Conservation (phyloP, 2,888 invertebrate species). For the Choristoneura rosaceana region DNA sequence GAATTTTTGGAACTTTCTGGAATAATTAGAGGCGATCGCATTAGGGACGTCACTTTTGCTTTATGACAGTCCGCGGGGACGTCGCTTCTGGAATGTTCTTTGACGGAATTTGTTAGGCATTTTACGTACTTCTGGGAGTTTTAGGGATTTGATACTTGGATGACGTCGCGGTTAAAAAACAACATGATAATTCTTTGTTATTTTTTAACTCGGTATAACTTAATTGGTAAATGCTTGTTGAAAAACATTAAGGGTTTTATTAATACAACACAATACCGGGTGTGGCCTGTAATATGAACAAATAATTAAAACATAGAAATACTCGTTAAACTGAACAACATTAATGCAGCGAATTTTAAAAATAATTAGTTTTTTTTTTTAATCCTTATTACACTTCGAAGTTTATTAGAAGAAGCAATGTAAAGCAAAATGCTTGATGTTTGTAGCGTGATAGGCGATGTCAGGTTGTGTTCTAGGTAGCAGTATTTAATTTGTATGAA, state of each 20-base stretch:
- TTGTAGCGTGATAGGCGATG: no score
- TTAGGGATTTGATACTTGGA: not conserved
- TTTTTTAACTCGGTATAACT: not conserved
- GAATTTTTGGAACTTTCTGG: constrained; percentile 78
- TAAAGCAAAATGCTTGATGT: no score
- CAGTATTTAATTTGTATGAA: no score
- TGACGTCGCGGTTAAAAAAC: constrained; percentile 1
- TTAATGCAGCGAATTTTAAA: no score
- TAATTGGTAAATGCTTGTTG: not conserved
- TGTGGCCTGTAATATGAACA: no score
- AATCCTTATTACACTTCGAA: no score
- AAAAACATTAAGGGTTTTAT: not conserved
- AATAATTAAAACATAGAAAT: no score
- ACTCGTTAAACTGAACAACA: no score
- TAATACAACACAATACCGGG: no score
- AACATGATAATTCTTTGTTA: not conserved
- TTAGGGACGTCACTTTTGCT: constrained; percentile 80
- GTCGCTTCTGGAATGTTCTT: constrained; percentile 55
- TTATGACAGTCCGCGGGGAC: constrained; percentile 68
- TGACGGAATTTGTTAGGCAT: constrained; percentile 50
- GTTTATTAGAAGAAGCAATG: no score
- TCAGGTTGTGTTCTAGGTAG: no score
- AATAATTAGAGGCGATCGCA: constrained; percentile 82
- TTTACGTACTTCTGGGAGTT: constrained; percentile 25
- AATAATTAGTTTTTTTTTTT: no score